Percentiles rank a stretch among this genome's conserved stretches.
Evolutionary conservation across 2,113 vertebrate species (phyloP).

Genomic region (Charadrius vociferus): DNA sequence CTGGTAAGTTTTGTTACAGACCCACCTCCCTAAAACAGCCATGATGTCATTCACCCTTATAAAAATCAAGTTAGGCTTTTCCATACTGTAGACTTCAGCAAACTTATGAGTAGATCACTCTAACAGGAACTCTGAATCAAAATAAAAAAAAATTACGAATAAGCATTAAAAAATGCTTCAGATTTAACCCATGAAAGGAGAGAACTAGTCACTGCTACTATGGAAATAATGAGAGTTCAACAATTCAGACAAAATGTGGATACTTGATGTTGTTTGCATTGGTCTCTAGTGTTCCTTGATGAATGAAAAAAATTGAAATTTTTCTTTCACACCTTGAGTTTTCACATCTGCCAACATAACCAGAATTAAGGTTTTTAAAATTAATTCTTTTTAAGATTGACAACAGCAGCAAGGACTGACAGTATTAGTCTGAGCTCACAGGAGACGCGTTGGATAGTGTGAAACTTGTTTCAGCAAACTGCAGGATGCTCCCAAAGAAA

Average conservation of each 20-base stretch:
- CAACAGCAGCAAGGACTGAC: background rate
- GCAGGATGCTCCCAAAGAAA: background rate
- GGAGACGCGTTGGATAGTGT: background rate
- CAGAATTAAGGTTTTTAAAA: background rate
- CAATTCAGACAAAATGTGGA: background rate
- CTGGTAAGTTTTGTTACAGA: background rate
- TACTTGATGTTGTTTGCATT: background rate
- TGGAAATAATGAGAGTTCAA: background rate
- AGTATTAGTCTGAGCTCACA: background rate
- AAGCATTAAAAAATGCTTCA: background rate
- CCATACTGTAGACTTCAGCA: background rate
- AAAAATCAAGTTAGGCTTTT: background rate
- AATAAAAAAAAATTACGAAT: background rate
- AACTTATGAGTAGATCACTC: background rate
- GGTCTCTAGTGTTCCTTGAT: background rate
- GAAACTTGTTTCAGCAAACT: background rate
- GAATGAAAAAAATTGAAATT: background rate
- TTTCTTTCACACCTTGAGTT: background rate
- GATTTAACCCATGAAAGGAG: background rate
- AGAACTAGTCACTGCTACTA: background rate
- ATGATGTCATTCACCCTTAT: background rate
- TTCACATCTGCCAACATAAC: background rate
- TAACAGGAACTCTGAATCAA: background rate
- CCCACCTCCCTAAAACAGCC: background rate
- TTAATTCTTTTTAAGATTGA: background rate